Conservation (phyloP, 2,888 invertebrate species). For the Andrena dorsata region DNA sequence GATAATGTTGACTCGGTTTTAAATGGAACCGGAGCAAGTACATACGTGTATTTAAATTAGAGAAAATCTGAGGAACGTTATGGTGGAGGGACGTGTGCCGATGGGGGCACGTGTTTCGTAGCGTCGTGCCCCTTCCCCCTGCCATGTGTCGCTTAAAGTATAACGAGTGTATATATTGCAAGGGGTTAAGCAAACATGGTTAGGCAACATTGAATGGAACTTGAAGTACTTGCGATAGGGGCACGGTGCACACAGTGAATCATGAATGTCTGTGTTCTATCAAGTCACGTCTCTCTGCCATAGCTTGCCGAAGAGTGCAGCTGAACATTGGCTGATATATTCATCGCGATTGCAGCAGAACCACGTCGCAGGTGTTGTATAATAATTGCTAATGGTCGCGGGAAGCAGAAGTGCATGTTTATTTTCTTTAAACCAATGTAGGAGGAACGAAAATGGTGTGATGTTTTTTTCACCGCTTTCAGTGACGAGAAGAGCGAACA, state of each 20-base stretch:
- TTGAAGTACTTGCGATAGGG: slow-evolving; percentile 56
- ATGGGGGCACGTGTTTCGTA: slow-evolving; percentile 36
- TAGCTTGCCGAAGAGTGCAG: slow-evolving; percentile 26
- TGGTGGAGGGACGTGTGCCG: not conserved
- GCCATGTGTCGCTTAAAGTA: slow-evolving; percentile 57
- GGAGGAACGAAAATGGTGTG: too few relatives aligned
- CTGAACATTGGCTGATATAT: slow-evolving; percentile 26
- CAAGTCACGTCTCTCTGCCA: slow-evolving; percentile 45
- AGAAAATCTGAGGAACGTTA: slow-evolving; percentile 21
- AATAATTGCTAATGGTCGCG: not conserved
- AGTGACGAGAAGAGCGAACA: too few relatives aligned
- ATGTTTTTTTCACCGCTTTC: too few relatives aligned
- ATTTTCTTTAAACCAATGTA: too few relatives aligned
- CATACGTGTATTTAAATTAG: not conserved
- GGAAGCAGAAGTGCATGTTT: not conserved
- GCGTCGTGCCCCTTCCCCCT: slow-evolving; percentile 12
- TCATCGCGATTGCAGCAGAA: slow-evolving; percentile 11
- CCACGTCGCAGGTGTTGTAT: not conserved
- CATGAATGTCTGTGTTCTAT: slow-evolving; percentile 51
- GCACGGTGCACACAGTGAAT: slow-evolving; percentile 50
- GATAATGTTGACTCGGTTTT: too few relatives aligned
- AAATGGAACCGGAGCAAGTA: too few relatives aligned
- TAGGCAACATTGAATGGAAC: slow-evolving; percentile 54
- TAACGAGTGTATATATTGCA: slow-evolving; percentile 56
- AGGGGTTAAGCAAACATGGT: slow-evolving; percentile 58